Base-by-base conservation (phyloP, 2,797 vertebrate species). In the Liasis olivaceus region DNA sequence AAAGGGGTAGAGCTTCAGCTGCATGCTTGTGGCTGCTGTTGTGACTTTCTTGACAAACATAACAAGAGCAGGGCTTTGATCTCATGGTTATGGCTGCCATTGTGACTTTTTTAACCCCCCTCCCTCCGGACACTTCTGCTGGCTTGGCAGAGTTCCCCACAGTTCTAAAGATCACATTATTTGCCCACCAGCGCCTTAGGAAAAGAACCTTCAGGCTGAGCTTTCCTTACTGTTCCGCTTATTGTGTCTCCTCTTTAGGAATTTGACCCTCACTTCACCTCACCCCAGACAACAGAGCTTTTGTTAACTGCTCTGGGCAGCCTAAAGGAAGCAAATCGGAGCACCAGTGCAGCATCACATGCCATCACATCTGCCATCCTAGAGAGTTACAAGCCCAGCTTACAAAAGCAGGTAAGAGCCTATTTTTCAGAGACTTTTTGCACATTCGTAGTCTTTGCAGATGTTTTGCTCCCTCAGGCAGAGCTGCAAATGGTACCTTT, bases 261-360 rank as follows among this genome's bases (percentile, higher is more conserved):
- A 90, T 96, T 96, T 31, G 95, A 95, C 87, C 96, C 95, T 56
- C 95, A 96, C 88, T 93, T 97, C 92, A 96, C 94, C 2, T 95
- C 96, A 90, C 95, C 94, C 62, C 94, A 97, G 92, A 93, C 96
- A 2, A 95, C 95, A 62, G 96, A 97, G 90, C 93, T 97, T 93
- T 58, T 97, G 47, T 92, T 97, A 85, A 94, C 95, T 0, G 93
- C 94, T 60, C 69, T 96, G 72, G 96, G 95, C 91, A 95, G 95
- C 51, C 93, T 97, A 89, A 95, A 92, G 58, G 85, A 93, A 64
- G 81, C 66, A 0, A 62, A 88, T 2, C 96, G 95, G 91, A 94
- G 91, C 88, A 95, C 89, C 85, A 96, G 94, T 89, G 91, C 94
- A 63, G 95, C 96, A 24, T 95, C 95, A 0, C 93, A 96, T 89